Base-by-base conservation (phyloP, 1,140 invertebrate genomes). In the Lasioglossum baleicum region DNA sequence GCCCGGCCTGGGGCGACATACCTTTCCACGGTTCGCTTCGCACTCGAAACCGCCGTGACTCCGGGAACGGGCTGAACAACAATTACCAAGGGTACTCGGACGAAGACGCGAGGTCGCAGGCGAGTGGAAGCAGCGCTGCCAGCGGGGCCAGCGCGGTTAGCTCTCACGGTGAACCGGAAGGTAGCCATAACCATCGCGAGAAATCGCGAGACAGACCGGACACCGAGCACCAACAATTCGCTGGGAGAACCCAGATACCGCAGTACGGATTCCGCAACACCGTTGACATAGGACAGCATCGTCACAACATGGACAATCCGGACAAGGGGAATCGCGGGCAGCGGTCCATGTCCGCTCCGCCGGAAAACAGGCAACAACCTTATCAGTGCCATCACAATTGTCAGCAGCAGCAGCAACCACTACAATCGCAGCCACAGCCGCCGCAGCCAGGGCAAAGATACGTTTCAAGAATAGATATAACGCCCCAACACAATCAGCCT, bases 211-310 rank as follows among this genome's bases (percentile, higher is more conserved):
- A 76, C 83, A 15, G 83, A 42, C 10, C 13, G 61, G 72, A 2
- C 56, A 69, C 13, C n/a, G 44, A 48, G 40, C 2, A 83, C 81
- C 76, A 90, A 11, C 10, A 48, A 48, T 10, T 17, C 51, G 4
- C 51, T 1, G 51, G 48, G 84, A 90, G 88, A 81, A 89, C 74
- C 87, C 92, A 93, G 56, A 91, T 96, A 20, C 95, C 95, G 73
- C 96, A 97, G 83, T 95, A 96, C 94, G 95, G 95, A 56, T 86
- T 96, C 56, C 94, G 96, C 72, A 97, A 96, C 82, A 97, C 96
- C 15, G 95, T 96, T 65, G 96, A 97, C 88, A 95, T 97, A 88
- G 96, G 95, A 56, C 95, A 96, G 70, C 89, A 91, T n/a, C 95
- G 95, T 75, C 90, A 90, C 69, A 90, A 90, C 26, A 96, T 95